These are phyloP conservation scores for Periparus ater DNA, from an alignment of 2,797 vertebrate species.

Conservation along the genomic window DNA sequence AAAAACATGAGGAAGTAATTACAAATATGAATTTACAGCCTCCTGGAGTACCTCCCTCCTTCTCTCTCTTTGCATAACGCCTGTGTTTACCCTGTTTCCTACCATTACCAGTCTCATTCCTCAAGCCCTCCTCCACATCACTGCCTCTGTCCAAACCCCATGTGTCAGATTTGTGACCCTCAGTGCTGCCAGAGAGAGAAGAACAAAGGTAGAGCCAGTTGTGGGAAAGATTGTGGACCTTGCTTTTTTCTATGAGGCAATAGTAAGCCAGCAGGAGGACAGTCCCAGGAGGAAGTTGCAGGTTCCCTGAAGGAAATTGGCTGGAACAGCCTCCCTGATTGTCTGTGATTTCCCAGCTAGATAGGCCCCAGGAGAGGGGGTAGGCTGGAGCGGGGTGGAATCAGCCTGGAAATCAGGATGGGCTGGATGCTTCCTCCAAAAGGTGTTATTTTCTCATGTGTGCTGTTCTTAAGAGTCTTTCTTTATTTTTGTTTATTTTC, in stretches of 20 bases:
- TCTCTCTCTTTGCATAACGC: slow-evolving; percentile 29
- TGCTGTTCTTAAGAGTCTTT: neutral
- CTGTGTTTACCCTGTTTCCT: slow-evolving; percentile 42
- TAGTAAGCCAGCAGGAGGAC: neutral
- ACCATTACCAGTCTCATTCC: slow-evolving; percentile 9
- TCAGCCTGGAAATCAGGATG: slow-evolving; percentile 43
- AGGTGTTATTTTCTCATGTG: neutral
- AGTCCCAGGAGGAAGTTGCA: slow-evolving; percentile 65
- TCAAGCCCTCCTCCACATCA: slow-evolving; percentile 39
- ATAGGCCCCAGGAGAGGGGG: slow-evolving; percentile 38
- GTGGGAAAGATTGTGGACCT: neutral
- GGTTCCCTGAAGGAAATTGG: slow-evolving; percentile 63
- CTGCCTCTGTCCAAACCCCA: neutral
- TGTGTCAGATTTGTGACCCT: neutral
- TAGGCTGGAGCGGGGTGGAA: slow-evolving; percentile 31
- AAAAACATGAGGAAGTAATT: slow-evolving; percentile 74
- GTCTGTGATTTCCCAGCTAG: slow-evolving; percentile 54
- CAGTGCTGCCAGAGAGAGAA: neutral
- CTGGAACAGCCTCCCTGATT: slow-evolving; percentile 57
- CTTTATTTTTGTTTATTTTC: neutral
- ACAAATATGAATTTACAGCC: slow-evolving; percentile 74
- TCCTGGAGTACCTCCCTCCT: slow-evolving; percentile 62
- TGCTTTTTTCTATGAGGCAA: neutral
- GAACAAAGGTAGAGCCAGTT: neutral
- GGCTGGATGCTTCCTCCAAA: slow-evolving; percentile 30